Percentiles rank a stretch among this genome's conserved stretches.
Conservation (phyloP, 2,888 invertebrate genomes). For the Andrena marginata region DNA sequence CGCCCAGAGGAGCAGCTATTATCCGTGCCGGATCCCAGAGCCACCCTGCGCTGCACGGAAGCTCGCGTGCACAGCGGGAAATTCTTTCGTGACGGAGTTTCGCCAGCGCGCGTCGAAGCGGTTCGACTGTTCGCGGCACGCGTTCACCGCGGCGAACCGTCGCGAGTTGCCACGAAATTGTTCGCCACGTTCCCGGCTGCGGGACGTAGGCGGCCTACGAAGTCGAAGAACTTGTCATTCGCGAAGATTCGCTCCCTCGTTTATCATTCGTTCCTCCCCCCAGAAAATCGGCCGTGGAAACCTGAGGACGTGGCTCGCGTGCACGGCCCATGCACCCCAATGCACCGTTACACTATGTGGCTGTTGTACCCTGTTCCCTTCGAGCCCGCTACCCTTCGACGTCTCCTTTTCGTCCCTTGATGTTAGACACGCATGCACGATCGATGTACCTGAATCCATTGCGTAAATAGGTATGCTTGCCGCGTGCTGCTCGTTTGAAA, state of each 20-base stretch:
- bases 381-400: neutral
- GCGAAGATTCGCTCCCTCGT: constrained; percentile 34
- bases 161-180: constrained; percentile 14
- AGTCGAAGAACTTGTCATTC: constrained; percentile 16
- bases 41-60: neutral
- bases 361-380: neutral
- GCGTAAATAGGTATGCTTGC: constrained; percentile 3
- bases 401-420: constrained; percentile 14
- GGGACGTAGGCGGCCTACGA: neutral
- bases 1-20: neutral
- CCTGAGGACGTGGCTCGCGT: constrained; percentile 23
- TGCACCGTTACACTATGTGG: neutral
- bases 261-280: constrained; percentile 34
- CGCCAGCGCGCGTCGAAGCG: constrained; percentile 2
- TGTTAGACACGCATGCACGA: constrained; percentile 31
- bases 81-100: neutral
- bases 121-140: constrained; percentile 5
- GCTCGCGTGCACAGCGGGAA: neutral
- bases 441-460: constrained; percentile 31
- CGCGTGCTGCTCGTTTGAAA: constrained; percentile 10
- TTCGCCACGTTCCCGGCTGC: constrained; percentile 12
- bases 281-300: constrained; percentile 27
- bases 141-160: neutral
- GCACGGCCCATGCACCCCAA: constrained; percentile 14
- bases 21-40: neutral